Evolutionary conservation across 1,140 invertebrate genomes (phyloP).

Genomic region (Bombus pascuorum): DNA sequence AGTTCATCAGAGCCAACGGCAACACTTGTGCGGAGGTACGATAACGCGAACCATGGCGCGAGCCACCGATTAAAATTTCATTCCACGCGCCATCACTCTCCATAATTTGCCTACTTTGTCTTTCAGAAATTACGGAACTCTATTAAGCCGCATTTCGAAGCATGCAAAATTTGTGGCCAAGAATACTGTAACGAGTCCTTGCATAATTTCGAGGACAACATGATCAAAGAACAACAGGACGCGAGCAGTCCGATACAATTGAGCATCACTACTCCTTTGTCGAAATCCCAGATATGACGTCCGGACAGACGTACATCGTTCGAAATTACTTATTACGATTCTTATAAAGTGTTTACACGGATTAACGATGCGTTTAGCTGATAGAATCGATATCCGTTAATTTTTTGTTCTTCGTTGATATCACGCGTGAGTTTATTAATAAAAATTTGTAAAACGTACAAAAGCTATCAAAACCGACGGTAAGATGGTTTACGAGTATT

Average conservation of each 20-base stretch:
- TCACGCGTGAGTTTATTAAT: neutral
- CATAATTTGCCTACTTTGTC: constrained; percentile 17
- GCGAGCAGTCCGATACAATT: constrained; percentile 70
- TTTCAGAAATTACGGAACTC: constrained; percentile 84
- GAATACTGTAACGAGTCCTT: constrained; percentile 77
- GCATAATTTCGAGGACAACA: constrained; percentile 72
- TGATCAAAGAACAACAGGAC: constrained; percentile 73
- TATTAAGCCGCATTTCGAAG: constrained; percentile 84
- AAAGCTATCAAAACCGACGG: neutral
- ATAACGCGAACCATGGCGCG: constrained; percentile 10
- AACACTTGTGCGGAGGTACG: constrained; percentile 88
- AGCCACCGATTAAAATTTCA: constrained; percentile 15
- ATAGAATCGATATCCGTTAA: neutral
- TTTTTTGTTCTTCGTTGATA: neutral
- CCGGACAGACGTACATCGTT: neutral
- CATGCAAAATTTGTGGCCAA: constrained; percentile 84
- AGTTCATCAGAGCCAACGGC: constrained; percentile 88
- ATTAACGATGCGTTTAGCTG: neutral
- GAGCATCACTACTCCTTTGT: constrained; percentile 36
- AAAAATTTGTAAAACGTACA: neutral
- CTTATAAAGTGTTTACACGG: neutral
- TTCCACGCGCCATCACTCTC: neutral
- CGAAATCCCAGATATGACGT: constrained; percentile 51
- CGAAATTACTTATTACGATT: neutral
- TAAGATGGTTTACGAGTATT: neutral